These are phyloP conservation scores for Callimorpha dominula DNA, from an alignment of 2,888 invertebrate species.

Conservation along the genomic window DNA sequence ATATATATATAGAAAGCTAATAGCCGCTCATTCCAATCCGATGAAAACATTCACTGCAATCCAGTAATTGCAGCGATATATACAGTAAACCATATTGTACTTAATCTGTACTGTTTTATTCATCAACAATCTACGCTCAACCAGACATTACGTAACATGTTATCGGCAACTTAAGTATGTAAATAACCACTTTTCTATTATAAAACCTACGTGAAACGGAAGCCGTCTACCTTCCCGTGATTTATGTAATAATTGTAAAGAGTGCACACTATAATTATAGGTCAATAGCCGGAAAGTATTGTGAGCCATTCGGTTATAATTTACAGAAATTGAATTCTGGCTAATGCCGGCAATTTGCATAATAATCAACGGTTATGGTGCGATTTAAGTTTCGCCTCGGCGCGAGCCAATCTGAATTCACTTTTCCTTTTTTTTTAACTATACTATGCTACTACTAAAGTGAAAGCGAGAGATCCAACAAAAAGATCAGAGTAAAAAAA, in stretches of 20 bases:
- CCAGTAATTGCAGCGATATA: neutral
- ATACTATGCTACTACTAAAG: neutral
- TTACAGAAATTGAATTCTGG: constrained; percentile 78
- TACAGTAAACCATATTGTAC: neutral
- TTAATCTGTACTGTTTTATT: constrained; percentile 14
- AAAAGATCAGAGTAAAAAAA: neutral
- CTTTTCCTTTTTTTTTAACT: constrained; percentile 43
- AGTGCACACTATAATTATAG: constrained; percentile 61
- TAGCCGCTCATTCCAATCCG: constrained; percentile 1
- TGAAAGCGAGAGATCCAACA: constrained; percentile 9
- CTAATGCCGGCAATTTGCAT: constrained; percentile 75
- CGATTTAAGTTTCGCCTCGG: constrained; percentile 55
- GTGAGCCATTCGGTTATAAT: constrained; percentile 68
- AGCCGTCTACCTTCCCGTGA: constrained; percentile 50
- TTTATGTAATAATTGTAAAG: constrained; percentile 59
- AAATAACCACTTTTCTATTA: constrained; percentile 28
- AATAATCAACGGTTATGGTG: constrained; percentile 55
- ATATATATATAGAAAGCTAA: neutral
- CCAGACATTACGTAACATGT: constrained; percentile 9
- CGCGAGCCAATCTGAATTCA: constrained; percentile 40
- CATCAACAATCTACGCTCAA: constrained; percentile 6
- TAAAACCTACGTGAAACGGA: constrained; percentile 38
- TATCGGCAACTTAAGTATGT: constrained; percentile 26
- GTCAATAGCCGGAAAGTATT: constrained; percentile 60
- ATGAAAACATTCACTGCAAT: constrained; percentile 3